These are phyloP conservation scores for Malurus leucopterus DNA, from an alignment of 2,797 vertebrate species.

Conservation along the genomic window DNA sequence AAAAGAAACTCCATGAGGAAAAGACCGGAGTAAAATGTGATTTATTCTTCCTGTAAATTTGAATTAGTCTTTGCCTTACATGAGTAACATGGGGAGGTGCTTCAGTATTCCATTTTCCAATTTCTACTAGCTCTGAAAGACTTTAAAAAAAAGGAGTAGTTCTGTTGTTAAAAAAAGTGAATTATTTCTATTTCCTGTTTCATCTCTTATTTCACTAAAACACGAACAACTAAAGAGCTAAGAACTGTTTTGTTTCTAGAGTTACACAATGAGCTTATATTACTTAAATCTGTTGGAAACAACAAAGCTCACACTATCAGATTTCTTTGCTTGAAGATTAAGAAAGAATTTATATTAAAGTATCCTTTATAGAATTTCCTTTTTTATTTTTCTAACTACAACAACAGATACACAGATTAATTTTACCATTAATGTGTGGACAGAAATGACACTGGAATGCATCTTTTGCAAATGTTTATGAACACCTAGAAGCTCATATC, in stretches of 20 bases:
- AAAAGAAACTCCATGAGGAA: not conserved
- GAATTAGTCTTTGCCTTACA: not conserved
- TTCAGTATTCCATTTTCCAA: not conserved
- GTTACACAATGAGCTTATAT: not conserved
- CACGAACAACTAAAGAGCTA: not conserved
- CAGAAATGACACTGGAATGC: not conserved
- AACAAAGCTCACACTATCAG: rapidly evolving
- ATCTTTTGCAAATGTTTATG: not conserved
- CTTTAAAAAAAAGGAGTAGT: not conserved
- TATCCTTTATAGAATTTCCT: not conserved
- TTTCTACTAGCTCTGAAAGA: not conserved
- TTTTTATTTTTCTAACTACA: not conserved
- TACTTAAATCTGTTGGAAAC: not conserved
- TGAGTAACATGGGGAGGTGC: not conserved
- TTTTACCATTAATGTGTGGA: not conserved
- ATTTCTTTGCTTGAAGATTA: not conserved
- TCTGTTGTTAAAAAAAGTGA: not conserved
- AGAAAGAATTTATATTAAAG: not conserved
- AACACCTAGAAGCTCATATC: not conserved
- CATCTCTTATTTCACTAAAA: not conserved
- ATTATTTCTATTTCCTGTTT: not conserved
- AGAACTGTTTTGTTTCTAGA: not conserved
- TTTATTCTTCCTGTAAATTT: not conserved
- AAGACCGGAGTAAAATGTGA: not conserved
- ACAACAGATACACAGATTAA: not conserved